These are phyloP conservation scores for Apus apus DNA, from an alignment of 2,113 vertebrate species.

Conservation along the genomic window DNA sequence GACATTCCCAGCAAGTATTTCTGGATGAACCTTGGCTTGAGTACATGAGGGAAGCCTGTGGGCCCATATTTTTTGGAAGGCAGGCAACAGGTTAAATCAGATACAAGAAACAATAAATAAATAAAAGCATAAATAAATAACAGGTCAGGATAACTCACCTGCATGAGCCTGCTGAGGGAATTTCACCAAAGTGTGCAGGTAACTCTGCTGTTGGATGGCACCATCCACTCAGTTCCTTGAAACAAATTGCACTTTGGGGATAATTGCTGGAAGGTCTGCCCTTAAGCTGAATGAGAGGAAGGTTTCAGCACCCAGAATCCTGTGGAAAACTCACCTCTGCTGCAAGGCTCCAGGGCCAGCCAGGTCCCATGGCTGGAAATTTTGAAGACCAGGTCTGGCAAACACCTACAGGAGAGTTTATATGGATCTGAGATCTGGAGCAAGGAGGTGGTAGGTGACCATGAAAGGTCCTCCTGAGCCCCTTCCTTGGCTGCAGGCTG, in stretches of 20 bases:
- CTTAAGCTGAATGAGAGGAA: not conserved
- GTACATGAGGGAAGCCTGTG: not conserved
- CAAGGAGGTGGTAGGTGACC: not conserved
- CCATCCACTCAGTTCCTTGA: not conserved
- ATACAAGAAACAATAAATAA: not conserved
- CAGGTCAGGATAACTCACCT: no score
- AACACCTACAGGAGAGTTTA: not conserved
- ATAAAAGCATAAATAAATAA: no score
- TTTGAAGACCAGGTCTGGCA: not conserved
- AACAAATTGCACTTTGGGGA: not conserved
- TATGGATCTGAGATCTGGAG: not conserved
- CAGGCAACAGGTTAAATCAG: not conserved
- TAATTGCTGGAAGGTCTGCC: not conserved
- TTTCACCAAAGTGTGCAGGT: no score
- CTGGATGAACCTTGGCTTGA: not conserved
- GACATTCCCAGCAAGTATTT: not conserved
- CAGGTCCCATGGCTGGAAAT: accelerated
- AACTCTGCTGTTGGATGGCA: not conserved
- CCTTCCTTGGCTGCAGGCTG: not conserved
- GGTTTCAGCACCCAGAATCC: not conserved
- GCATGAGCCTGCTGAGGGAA: no score
- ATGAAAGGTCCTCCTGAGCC: not conserved
- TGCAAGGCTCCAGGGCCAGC: not conserved
- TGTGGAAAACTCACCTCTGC: not conserved
- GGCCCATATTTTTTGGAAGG: not conserved